These are phyloP conservation scores for Oryzias melastigma DNA, from an alignment of 2,113 vertebrate species.

Conservation along the genomic window DNA sequence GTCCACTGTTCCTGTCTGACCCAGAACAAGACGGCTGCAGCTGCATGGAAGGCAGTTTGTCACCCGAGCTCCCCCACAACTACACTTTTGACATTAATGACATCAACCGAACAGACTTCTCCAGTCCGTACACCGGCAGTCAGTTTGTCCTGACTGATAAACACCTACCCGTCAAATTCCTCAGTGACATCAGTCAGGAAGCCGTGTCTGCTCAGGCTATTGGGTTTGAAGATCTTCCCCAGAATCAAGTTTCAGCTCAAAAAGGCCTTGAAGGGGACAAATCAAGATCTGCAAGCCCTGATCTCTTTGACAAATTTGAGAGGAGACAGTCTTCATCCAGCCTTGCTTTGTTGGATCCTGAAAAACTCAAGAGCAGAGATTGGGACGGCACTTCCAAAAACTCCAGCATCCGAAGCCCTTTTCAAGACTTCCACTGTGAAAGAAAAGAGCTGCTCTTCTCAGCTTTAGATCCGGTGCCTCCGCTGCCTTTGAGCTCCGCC, in stretches of 20 bases:
- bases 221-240: conserved; percentile 36
- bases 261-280: conserved; percentile 72
- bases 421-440: conserved; percentile 89
- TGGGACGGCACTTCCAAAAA: conserved; percentile 78
- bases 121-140: conserved; percentile 89
- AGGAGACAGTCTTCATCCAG: conserved; percentile 71
- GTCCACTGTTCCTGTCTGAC: conserved; percentile 84
- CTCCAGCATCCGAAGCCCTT: conserved; percentile 81
- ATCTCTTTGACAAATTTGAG: conserved; percentile 86
- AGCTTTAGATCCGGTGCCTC: conserved; percentile 75
- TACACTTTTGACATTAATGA: conserved; percentile 96
- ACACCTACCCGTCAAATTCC: conserved; percentile 90
- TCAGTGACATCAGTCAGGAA: conserved; percentile 92
- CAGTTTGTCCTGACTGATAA: conserved; percentile 96
- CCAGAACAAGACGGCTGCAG: conserved; percentile 91
- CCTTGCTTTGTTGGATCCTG: conserved; percentile 75
- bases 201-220: conserved; percentile 74
- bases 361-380: conserved; percentile 79
- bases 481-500: conserved; percentile 80
- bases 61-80: conserved; percentile 88
- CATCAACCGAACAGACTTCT: conserved; percentile 91
- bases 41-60: conserved; percentile 93
- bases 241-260: conserved; percentile 12
- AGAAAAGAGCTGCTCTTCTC: conserved; percentile 80
- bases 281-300: conserved; percentile 78